These are phyloP conservation scores for Rotaria sp. DNA, from an alignment of 2,888 invertebrate genomes.

Conservation along the genomic window DNA sequence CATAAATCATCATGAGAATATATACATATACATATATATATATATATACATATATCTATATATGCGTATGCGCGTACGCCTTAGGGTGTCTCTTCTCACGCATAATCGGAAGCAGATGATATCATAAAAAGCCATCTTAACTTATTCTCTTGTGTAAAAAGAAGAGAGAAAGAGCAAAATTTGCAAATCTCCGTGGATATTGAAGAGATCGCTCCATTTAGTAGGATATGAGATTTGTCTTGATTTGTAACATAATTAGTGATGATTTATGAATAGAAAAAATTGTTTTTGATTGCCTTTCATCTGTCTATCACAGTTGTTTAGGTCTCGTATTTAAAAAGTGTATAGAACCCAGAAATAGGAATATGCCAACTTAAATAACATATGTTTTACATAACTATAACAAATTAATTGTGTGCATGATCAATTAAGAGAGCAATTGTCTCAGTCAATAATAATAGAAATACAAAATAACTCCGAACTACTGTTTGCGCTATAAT, in stretches of 20 bases:
- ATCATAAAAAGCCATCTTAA: neutral
- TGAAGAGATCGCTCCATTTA: neutral
- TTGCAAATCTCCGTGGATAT: neutral
- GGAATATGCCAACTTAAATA: neutral
- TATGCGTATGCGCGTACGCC: neutral
- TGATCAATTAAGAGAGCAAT: neutral
- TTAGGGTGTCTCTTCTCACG: neutral
- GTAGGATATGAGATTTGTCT: neutral
- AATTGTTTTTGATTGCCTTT: neutral
- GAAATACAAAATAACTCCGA: neutral
- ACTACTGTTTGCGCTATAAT: too few species aligned
- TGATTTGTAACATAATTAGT: neutral
- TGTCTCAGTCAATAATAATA: neutral
- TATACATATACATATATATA: neutral
- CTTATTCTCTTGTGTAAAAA: neutral
- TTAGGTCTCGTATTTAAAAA: neutral
- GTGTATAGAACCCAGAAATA: neutral
- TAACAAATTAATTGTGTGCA: neutral
- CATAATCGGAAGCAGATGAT: conserved; percentile 2
- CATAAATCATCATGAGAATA: conserved; percentile 7
- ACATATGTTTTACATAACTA: neutral
- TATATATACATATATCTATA: neutral
- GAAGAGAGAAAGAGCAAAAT: neutral
- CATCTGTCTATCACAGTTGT: neutral
- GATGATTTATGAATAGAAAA: neutral